These are phyloP conservation scores for Brachynemurus nebulosus DNA, from an alignment of 2,888 invertebrate genomes.

Conservation along the genomic window DNA sequence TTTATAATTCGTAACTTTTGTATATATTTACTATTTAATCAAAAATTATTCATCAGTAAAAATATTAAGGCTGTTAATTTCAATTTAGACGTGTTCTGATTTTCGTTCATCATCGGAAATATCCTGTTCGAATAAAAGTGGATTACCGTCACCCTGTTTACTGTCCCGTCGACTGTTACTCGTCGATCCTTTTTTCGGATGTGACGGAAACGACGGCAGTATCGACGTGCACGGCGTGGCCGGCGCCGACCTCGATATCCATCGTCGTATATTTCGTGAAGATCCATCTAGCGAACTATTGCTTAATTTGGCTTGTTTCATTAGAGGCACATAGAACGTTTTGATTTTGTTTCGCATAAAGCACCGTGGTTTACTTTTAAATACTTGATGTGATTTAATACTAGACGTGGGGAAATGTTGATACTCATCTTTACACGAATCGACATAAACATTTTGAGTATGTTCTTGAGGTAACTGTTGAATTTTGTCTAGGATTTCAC, in stretches of 20 bases:
- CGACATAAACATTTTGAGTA: constrained; percentile 18
- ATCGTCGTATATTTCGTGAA: constrained; percentile 31
- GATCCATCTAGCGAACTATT: constrained; percentile 10
- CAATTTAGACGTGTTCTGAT: constrained; percentile 7
- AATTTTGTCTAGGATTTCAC: constrained; percentile 58
- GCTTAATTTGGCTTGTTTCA: constrained; percentile 24
- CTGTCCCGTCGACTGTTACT: constrained; percentile 37
- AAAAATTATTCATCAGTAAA: no score
- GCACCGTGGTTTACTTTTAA: constrained; percentile 26
- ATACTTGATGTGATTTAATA: constrained; percentile 1
- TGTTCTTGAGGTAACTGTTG: constrained; percentile 45
- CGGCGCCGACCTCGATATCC: constrained; percentile 65
- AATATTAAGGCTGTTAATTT: no score
- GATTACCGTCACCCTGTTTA: constrained; percentile 46
- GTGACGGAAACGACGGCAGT: constrained; percentile 50
- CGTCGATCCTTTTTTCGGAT: constrained; percentile 32
- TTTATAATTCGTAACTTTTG: no score
- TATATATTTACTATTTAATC: no score
- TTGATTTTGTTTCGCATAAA: constrained; percentile 44
- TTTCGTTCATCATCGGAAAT: constrained; percentile 30
- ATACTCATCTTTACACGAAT: constrained; percentile 11
- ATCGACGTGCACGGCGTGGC: constrained; percentile 60
- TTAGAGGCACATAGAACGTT: constrained; percentile 55
- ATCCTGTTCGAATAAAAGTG: constrained; percentile 42
- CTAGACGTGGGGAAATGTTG: background rate